Evolutionary conservation across 2,797 vertebrate genomes (phyloP).

Genomic region (Megaceryle alcyon): DNA sequence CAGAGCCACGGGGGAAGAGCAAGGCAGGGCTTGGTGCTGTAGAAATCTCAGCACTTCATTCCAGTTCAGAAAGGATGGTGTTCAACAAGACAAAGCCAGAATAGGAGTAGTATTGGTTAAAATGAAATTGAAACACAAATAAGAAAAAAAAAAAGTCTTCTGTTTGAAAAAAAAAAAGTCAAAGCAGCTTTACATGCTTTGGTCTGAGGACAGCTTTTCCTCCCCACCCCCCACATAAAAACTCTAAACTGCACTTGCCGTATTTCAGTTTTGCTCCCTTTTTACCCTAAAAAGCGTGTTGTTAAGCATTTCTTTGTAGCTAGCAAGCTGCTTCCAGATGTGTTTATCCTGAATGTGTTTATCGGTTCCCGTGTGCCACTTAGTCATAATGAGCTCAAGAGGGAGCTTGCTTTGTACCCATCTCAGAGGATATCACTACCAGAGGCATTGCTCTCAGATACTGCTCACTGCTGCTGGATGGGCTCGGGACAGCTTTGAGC

Average conservation of each 20-base stretch:
- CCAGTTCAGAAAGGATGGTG: not conserved
- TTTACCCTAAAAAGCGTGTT: not conserved
- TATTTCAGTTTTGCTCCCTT: not conserved
- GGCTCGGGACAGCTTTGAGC: not conserved
- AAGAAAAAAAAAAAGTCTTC: not conserved
- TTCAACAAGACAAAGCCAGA: not conserved
- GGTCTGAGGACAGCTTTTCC: not conserved
- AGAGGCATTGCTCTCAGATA: not conserved
- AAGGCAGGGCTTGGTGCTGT: not conserved
- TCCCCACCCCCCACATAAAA: not conserved
- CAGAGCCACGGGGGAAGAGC: not conserved
- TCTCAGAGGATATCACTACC: not conserved
- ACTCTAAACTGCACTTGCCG: fast-evolving
- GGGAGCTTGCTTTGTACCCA: not conserved
- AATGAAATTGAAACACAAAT: not conserved
- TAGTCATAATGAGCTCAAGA: not conserved
- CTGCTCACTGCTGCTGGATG: not conserved
- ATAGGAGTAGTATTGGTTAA: not conserved
- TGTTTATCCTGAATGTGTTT: not conserved
- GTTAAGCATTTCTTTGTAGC: not conserved
- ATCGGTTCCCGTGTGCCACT: not conserved
- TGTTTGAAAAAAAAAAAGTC: not conserved
- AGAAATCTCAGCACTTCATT: not conserved
- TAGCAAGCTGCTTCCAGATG: not conserved
- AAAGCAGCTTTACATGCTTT: not conserved